Conservation (phyloP, 2,888 invertebrate species). For the Rhamnusium bicolor region DNA sequence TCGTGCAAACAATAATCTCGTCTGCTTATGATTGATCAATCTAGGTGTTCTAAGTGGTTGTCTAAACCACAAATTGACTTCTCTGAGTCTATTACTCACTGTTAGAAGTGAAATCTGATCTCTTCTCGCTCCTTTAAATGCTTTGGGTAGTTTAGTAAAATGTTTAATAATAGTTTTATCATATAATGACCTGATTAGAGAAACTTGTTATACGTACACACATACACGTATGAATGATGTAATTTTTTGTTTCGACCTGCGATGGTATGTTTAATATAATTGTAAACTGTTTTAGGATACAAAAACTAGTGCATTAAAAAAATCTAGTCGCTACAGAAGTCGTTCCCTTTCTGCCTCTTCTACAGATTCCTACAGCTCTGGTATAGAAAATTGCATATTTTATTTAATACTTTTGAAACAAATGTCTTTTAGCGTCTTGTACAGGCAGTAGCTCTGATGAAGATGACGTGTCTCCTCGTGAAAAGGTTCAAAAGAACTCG, state of each 20-base stretch:
- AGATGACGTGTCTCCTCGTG: conserved; percentile 93
- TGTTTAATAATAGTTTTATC: too few relatives aligned
- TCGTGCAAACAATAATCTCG: too few relatives aligned
- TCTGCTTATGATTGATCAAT: too few relatives aligned
- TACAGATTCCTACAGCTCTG: conserved; percentile 95
- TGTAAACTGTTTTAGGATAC: conserved; percentile 71
- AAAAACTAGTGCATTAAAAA: conserved; percentile 84
- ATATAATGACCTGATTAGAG: too few relatives aligned
- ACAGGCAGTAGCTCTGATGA: conserved; percentile 95
- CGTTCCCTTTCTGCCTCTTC: conserved; percentile 95
- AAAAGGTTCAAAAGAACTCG: conserved; percentile 91
- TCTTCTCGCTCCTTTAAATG: too few relatives aligned
- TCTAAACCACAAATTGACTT: too few relatives aligned
- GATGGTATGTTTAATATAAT: neutral
- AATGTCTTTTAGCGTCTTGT: conserved; percentile 69
- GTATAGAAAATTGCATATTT: conserved; percentile 69
- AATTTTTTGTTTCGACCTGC: neutral
- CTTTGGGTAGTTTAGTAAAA: too few relatives aligned
- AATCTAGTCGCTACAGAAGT: conserved; percentile 90
- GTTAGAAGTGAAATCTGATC: too few relatives aligned
- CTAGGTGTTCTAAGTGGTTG: too few relatives aligned
- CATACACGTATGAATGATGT: too few relatives aligned
- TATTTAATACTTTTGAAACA: conserved; percentile 5
- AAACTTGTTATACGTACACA: neutral
- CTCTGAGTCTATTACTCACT: too few relatives aligned